Percentiles rank a stretch among this genome's conserved stretches.
Evolutionary conservation across 2,797 vertebrate genomes (phyloP).

Genomic region (Artibeus jamaicensis): DNA sequence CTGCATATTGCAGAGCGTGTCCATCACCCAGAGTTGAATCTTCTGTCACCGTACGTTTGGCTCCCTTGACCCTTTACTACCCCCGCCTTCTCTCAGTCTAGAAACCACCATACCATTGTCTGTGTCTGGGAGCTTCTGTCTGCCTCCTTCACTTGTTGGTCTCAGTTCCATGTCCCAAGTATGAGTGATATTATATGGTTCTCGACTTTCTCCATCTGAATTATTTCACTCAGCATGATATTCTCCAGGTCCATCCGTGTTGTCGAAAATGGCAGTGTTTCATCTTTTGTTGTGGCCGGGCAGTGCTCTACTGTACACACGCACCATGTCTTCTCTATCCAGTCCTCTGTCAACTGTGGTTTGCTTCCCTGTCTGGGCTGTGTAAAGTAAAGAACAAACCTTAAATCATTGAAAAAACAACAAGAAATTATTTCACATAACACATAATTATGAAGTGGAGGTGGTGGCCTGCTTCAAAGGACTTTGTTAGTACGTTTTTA

Average conservation of each 20-base stretch:
- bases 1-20: background rate
- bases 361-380: background rate
- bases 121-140: background rate
- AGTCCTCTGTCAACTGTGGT: background rate
- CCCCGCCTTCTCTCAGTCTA: background rate
- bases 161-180: background rate
- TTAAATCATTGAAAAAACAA: background rate
- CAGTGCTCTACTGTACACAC: fast-evolving
- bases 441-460: background rate
- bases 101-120: too few species aligned
- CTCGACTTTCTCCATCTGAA: background rate
- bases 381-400: background rate
- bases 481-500: background rate
- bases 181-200: background rate
- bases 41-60: background rate
- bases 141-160: background rate
- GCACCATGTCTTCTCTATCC: background rate
- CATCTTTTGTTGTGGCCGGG: background rate
- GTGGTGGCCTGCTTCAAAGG: background rate
- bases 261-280: background rate
- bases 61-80: background rate
- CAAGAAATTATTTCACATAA: background rate
- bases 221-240: background rate
- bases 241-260: too few species aligned
- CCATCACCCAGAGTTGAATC: background rate